Conservation (phyloP, 2,888 invertebrate species). For the Homarus gammarus region DNA sequence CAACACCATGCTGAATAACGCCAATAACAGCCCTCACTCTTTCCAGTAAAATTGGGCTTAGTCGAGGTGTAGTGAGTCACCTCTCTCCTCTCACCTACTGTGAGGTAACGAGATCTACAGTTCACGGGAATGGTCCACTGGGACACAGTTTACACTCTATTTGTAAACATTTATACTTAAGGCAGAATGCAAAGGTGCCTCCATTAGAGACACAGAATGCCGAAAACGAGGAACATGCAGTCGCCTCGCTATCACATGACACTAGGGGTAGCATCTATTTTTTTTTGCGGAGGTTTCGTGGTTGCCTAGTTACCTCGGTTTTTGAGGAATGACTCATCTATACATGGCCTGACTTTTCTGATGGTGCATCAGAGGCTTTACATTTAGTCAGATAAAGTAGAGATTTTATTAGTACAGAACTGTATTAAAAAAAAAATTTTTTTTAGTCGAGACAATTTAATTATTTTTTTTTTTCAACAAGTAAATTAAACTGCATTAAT, state of each 20-base stretch:
- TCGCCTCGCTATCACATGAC: slow-evolving; percentile 54
- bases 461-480: slow-evolving; percentile 6
- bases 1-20: slow-evolving; percentile 66
- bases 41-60: slow-evolving; percentile 75
- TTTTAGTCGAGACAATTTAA: not conserved
- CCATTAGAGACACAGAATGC: slow-evolving; percentile 71
- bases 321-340: slow-evolving; percentile 59
- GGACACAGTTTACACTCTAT: slow-evolving; percentile 68
- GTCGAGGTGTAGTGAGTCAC: slow-evolving; percentile 75
- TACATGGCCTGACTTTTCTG: slow-evolving; percentile 57
- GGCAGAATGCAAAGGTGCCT: slow-evolving; percentile 66
- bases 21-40: slow-evolving; percentile 66
- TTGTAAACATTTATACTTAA: slow-evolving; percentile 66
- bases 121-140: slow-evolving; percentile 69
- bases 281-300: slow-evolving; percentile 68
- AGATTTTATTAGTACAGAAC: not conserved
- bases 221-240: slow-evolving; percentile 51
- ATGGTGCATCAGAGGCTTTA: slow-evolving; percentile 10
- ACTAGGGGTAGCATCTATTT: slow-evolving; percentile 65
- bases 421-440: not conserved
- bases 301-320: slow-evolving; percentile 64
- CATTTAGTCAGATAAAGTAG: not conserved
- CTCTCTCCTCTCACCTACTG: slow-evolving; percentile 70
- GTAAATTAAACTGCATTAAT: slow-evolving; percentile 34
- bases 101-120: slow-evolving; percentile 71